Percentiles rank a stretch among this genome's conserved stretches.
phyloP scores from a whole-genome alignment of 2,888 invertebrate species.

The Philhelius pedissequus region DNA sequence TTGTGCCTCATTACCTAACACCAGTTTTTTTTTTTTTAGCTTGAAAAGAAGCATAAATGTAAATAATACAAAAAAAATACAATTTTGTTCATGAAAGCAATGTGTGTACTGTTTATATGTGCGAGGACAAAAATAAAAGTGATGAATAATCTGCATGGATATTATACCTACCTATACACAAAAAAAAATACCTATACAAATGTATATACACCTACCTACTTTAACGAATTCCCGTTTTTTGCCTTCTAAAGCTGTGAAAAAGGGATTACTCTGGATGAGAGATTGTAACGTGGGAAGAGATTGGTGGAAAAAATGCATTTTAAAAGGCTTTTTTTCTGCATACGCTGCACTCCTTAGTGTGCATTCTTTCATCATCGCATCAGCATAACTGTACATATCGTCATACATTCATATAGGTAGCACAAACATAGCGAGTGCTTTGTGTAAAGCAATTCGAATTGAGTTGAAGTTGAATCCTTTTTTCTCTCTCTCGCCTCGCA shows the following conservation, averaged over 20 bases:
- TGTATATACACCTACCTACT: neutral
- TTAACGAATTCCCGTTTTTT: slow-evolving; percentile 26
- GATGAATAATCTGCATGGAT: slow-evolving; percentile 39
- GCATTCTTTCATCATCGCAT: slow-evolving; percentile 37
- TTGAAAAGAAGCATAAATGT: slow-evolving; percentile 31
- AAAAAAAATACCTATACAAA: neutral
- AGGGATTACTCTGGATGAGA: slow-evolving; percentile 45
- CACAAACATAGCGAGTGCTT: neutral
- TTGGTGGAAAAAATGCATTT: slow-evolving; percentile 28
- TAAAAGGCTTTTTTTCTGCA: slow-evolving; percentile 32
- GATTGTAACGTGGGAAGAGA: neutral
- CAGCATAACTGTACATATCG: neutral
- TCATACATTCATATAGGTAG: neutral
- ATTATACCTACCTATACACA: neutral
- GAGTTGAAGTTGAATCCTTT: slow-evolving; percentile 56
- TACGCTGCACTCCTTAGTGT: slow-evolving; percentile 39
- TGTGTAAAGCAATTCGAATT: slow-evolving; percentile 47
- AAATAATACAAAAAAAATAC: neutral
- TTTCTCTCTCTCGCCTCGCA: slow-evolving; percentile 26
- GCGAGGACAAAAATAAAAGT: slow-evolving; percentile 50
- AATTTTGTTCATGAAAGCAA: slow-evolving; percentile 25
- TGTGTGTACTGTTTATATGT: slow-evolving; percentile 28
- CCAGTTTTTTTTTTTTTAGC: slow-evolving; percentile 46
- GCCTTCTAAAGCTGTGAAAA: slow-evolving; percentile 41
- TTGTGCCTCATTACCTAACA: slow-evolving; percentile 68